Conservation (phyloP, 2,113 vertebrate species). For the Limanda limanda region DNA sequence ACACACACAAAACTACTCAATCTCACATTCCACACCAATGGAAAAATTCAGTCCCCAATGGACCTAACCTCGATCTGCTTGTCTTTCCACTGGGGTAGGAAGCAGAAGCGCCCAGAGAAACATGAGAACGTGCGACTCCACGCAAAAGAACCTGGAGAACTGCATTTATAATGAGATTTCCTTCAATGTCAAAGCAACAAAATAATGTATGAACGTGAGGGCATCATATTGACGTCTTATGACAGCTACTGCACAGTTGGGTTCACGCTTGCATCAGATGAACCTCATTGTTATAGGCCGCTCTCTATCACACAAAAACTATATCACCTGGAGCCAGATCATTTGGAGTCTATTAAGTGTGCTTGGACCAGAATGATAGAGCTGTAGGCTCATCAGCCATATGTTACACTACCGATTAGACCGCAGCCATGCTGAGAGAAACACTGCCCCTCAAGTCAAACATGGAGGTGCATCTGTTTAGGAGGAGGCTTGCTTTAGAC, state of each 20-base stretch:
- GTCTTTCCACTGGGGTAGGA: no score
- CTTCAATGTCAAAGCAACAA: neutral
- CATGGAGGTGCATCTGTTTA: slow-evolving; percentile 65
- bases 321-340: slow-evolving; percentile 55
- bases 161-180: neutral
- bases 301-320: slow-evolving; percentile 26
- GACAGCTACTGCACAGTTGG: neutral
- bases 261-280: slow-evolving; percentile 13
- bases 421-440: slow-evolving; percentile 63
- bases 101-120: no score
- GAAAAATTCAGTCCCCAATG: no score
- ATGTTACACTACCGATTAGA: slow-evolving; percentile 69
- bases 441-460: slow-evolving; percentile 60
- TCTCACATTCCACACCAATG: neutral
- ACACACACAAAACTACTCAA: slow-evolving; percentile 3
- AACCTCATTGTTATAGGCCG: neutral
- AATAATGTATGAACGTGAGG: neutral
- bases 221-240: neutral
- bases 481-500: slow-evolving; percentile 40
- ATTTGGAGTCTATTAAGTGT: slow-evolving; percentile 45
- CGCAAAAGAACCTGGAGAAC: neutral
- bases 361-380: slow-evolving; percentile 51
- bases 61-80: no score
- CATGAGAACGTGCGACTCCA: no score
- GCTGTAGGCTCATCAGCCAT: slow-evolving; percentile 67